These are phyloP conservation scores for Scaptodrosophila lebanonensis DNA, from an alignment of 1,140 invertebrate genomes.

Conservation along the genomic window DNA sequence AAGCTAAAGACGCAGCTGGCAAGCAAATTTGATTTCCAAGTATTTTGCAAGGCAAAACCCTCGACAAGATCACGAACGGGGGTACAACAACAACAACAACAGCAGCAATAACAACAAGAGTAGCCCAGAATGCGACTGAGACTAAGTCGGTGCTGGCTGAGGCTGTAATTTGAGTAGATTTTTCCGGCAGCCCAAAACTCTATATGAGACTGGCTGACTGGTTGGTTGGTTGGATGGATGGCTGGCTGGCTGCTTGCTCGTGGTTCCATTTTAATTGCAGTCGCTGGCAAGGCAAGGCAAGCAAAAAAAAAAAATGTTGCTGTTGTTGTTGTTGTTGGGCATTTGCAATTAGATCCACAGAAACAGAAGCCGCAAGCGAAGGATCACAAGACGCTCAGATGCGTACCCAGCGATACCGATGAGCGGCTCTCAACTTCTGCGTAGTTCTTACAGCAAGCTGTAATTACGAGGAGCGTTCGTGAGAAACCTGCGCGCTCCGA, in stretches of 20 bases:
- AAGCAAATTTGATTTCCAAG: constrained; percentile 62
- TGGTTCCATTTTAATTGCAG: constrained; percentile 73
- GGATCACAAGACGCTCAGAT: constrained; percentile 52
- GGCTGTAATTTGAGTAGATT: constrained; percentile 68
- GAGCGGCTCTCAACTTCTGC: constrained; percentile 24
- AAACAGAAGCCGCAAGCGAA: constrained; percentile 66
- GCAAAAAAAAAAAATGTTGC: constrained; percentile 33
- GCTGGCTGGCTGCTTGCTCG: constrained; percentile 36
- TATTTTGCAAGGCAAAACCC: constrained; percentile 43
- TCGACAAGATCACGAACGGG: constrained; percentile 29
- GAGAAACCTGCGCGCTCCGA: constrained; percentile 44
- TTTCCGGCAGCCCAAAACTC: constrained; percentile 49
- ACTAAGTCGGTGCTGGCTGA: constrained; percentile 19
- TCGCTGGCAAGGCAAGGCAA: constrained; percentile 29
- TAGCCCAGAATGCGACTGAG: constrained; percentile 21
- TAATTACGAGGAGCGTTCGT: constrained; percentile 38
- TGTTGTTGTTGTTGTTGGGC: constrained; percentile 17
- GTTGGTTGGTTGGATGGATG: constrained; percentile 16
- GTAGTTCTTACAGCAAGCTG: constrained; percentile 28
- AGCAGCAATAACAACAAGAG: constrained; percentile 14
- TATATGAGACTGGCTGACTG: constrained; percentile 22
- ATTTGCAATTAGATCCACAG: constrained; percentile 68
- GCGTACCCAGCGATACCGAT: constrained; percentile 44
- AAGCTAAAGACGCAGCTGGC: constrained; percentile 42
- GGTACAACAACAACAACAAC: too few relatives aligned